Base-by-base conservation (phyloP, 2,113 vertebrate species). In the Mungos mungo region DNA sequence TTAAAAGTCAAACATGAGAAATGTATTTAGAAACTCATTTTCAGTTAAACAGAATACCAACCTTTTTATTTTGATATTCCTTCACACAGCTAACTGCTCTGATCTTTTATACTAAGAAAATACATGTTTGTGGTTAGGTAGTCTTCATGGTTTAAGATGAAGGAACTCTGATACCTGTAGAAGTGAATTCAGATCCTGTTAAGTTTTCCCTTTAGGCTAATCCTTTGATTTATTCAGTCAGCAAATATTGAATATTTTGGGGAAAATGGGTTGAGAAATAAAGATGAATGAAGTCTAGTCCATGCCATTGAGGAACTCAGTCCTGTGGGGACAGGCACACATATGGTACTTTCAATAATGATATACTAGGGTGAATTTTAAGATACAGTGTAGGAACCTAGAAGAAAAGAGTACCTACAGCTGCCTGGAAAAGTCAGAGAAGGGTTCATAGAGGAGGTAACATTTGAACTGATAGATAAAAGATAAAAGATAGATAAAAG, bases 381-480 rank as follows among this genome's bases (percentile, higher is more conserved):
- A 91, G 45, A n/a, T 38, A 69, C 1, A 50, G 12, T 65, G 50
- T 82, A 21, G 25, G 45, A 81, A 2, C 19, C 19, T 68, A 92
- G 21, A 38, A 65, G 12, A 45, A 94, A 84, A 18, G 18, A 84
- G 25, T 86, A 5, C 50, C 31, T 87, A 45, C 0, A 86, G 33
- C 25, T 90, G 11, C 16, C n/a, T 50, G 21, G 13, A 86, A 91
- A 76, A 82, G n/a, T 77, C 12, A 69, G 31, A 94, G 65, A 96
- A 77, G 41, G 19, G 18, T 52, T 95, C 47, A 38, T 13, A 81
- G 14, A 86, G 16, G 72, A 94, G 25, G 31, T 60, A 94, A 10
- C 27, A 99, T 99, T 99, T 99, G 0, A 99, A 99, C 19, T 92
- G 38, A 63, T 74, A 74, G 47, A 72, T 63, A 47, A 88, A 88